These are phyloP conservation scores for Callyntrura guangdongensis DNA, from an alignment of 2,888 invertebrate species.

Conservation along the genomic window DNA sequence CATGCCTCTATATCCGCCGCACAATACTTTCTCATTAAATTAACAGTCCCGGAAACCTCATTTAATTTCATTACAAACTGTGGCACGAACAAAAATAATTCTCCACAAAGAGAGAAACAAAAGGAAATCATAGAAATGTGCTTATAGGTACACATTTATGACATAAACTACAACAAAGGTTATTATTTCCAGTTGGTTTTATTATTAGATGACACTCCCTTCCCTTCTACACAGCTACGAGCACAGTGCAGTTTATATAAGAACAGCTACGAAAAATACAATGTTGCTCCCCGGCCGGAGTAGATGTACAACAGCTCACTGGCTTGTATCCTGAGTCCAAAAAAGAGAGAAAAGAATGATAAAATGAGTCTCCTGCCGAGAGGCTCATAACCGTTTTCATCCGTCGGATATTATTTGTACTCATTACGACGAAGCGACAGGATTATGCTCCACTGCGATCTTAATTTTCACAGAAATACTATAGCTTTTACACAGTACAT, in stretches of 20 bases:
- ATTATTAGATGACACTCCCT: background rate
- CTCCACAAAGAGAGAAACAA: background rate
- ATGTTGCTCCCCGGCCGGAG: no score
- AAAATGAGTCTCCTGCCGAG: constrained; percentile 62
- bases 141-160: no score
- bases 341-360: background rate
- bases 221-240: no score
- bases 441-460: no score
- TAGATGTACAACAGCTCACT: background rate
- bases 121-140: no score
- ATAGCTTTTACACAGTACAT: no score
- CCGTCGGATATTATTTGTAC: constrained; percentile 50
- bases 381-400: constrained; percentile 60
- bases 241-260: no score
- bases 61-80: constrained; percentile 67
- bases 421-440: constrained; percentile 47
- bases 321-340: background rate
- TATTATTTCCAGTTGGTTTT: constrained; percentile 33
- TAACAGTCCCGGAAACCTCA: constrained; percentile 68
- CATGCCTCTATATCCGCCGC: constrained; percentile 30
- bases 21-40: constrained; percentile 61
- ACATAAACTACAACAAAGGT: background rate
- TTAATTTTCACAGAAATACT: no score
- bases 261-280: no score
- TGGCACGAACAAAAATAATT: constrained; percentile 2